A percentile compares a stretch with the other conserved stretches of the same genome.
phyloP scores from a whole-genome alignment of 2,888 invertebrate species.

The Drosophila antonietae region DNA sequence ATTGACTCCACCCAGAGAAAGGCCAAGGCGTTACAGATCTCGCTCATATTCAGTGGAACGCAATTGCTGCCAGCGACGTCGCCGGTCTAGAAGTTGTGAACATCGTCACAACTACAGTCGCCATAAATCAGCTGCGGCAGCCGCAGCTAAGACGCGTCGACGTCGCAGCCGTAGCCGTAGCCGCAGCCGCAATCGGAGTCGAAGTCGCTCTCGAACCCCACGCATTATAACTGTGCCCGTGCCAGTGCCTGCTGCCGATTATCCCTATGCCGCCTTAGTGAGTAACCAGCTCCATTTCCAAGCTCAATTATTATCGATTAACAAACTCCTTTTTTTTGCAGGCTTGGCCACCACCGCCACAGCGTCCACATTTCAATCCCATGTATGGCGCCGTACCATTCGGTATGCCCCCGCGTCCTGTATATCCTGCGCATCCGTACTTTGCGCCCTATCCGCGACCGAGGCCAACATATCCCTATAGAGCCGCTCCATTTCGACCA shows the following conservation, averaged over 20 bases:
- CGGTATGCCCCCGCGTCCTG: constrained; percentile 25
- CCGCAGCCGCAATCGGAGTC: constrained; percentile 33
- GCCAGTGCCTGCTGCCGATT: constrained; percentile 55
- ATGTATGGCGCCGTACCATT: constrained; percentile 43
- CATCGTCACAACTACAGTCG: constrained; percentile 26
- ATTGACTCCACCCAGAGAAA: constrained; percentile 4
- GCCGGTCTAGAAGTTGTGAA: constrained; percentile 29
- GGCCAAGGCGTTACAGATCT: constrained; percentile 26
- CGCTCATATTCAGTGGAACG: constrained; percentile 34
- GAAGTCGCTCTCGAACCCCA: constrained; percentile 43
- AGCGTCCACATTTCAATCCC: constrained; percentile 33
- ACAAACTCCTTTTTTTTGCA: constrained; percentile 7
- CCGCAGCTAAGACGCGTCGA: constrained; percentile 5
- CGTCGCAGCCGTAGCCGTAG: constrained; percentile 38
- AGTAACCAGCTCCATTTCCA: background rate
- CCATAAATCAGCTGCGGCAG: background rate
- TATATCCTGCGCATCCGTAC: constrained; percentile 10
- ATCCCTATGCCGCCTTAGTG: constrained; percentile 40
- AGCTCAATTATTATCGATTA: background rate
- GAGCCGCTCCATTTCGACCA: constrained; percentile 18
- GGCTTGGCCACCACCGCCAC: constrained; percentile 43
- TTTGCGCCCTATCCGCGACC: constrained; percentile 33
- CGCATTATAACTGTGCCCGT: constrained; percentile 72
- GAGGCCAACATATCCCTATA: constrained; percentile 13
- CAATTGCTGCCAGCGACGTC: constrained; percentile 17